Evolutionary conservation across 2,113 vertebrate species (phyloP).

Genomic region (Larimichthys crocea): DNA sequence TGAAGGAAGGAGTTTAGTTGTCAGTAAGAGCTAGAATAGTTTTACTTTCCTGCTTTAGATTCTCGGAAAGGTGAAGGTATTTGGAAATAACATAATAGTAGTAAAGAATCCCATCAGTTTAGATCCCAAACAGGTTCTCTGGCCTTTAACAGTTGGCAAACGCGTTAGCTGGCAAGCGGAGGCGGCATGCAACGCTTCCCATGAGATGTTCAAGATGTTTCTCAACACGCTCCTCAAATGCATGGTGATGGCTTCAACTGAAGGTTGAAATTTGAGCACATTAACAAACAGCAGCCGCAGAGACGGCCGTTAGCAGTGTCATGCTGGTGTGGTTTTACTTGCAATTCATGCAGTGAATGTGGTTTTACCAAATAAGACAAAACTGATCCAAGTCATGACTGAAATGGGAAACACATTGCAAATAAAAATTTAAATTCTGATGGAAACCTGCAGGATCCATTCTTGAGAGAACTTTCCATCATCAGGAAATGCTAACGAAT

Average conservation of each 20-base stretch:
- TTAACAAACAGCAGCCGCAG: background rate
- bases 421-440: background rate
- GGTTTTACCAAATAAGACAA: background rate
- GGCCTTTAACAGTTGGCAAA: constrained; percentile 4
- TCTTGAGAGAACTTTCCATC: background rate
- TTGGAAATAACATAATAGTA: background rate
- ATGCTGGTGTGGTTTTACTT: background rate
- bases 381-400: background rate
- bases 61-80: constrained; percentile 9
- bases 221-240: background rate
- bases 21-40: constrained; percentile 2
- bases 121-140: constrained; percentile 16
- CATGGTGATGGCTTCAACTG: background rate
- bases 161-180: background rate
- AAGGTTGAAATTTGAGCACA: background rate
- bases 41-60: background rate
- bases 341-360: background rate
- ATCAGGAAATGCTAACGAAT: background rate
- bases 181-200: background rate
- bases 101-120: constrained; percentile 12
- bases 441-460: background rate
- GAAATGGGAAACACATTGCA: background rate
- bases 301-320: background rate
- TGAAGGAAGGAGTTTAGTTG: constrained; percentile 9
- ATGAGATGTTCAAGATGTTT: constrained; percentile 17